Evolutionary conservation across 92 coral and sea anemone genomes (phyloP), one percentile per base, ranked within the genome.

Genomic region (Scolanthus callimorphus): DNA sequence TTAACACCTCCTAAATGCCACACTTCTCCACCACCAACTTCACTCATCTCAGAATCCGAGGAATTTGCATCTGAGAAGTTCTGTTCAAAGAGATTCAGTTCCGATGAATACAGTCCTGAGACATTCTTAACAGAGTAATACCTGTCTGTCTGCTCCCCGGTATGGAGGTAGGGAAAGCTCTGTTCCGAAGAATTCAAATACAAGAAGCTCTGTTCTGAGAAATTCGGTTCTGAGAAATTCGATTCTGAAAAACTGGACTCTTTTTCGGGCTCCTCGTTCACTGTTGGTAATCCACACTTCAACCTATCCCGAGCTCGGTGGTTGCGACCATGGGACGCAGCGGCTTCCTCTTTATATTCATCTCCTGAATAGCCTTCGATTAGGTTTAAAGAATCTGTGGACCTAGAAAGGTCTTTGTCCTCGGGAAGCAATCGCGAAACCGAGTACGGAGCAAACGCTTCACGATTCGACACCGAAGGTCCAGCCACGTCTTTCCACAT

Each of bases 1-100:
- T 10, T 22, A 27, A 25, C 57, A 19, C 49, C 70, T 12, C 51
- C 70, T 17, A 64, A 47, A 51, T 51, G 31, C 71, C 31, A 51
- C 1, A 64, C 31, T 34, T 64, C 71, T 31, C 71, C 50, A 11
- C 51, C 59, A 13, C 25, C 52, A 1, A 48, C 62, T 25, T 41
- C 53, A 34, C 61, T 66, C 10, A 51, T 38, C 34, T 59, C 53
- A 6, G 63, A 34, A 34, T 34, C 41, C 41, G 41, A 34, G n/a
- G n/a, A n/a, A n/a, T n/a, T n/a, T n/a, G n/a, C n/a, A n/a, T n/a
- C n/a, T n/a, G n/a, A n/a, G n/a, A n/a, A n/a, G n/a, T n/a, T n/a
- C n/a, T n/a, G n/a, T n/a, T n/a, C n/a, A n/a, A n/a, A n/a, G n/a
- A n/a, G n/a, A 15, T 34, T 15, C 6, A 6, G 15, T 6, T 34